Evolutionary conservation across 2,888 invertebrate species (phyloP), one percentile per base, ranked within the genome.

Genomic region (Tenthredo scrophulariae): DNA sequence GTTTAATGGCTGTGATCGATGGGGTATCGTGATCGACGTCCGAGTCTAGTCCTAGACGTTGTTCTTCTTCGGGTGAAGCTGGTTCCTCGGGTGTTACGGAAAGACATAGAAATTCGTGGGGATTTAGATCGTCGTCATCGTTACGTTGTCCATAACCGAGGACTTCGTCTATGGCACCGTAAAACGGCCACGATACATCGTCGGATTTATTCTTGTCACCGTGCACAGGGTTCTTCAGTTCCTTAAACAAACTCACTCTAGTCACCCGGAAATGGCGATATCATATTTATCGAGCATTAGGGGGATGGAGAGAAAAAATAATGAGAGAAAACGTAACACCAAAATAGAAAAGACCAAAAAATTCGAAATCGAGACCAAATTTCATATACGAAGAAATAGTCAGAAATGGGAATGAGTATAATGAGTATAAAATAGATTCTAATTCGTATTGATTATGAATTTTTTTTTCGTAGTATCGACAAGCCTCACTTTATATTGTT

Each of bases 111-210:
- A 91, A 92, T 87, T 91, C 90, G 85, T 90, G 89, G 3, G 91
- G 91, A 88, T 92, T 90, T 84, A 92, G 89, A 58, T 88, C 88
- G 50, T 87, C 88, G 15, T 90, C 89, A 62, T 88, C 87, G 26
- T 87, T 89, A 70, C 80, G 58, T 22, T 80, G 58, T 5, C 58
- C 62, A 40, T 80, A 80, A 22, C 80, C 90, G 40, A 91, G 87
- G 37, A 92, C 88, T 86, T 91, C 90, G 88, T 91, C 92, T 87
- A 91, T 91, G 40, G 91, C 91, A 72, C 87, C 87, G 89, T 91
- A 92, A 86, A 92, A 92, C 80, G 91, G 92, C 91, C 91, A 91
- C 37, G 91, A 92, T 54, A 92, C 89, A 87, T 92, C 92, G 89
- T 92, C 90, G 77, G 90, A 90, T 79, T 89, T 90, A 89, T 92